These are phyloP conservation scores for Gobio gobio DNA, from an alignment of 2,113 vertebrate genomes.

Conservation along the genomic window DNA sequence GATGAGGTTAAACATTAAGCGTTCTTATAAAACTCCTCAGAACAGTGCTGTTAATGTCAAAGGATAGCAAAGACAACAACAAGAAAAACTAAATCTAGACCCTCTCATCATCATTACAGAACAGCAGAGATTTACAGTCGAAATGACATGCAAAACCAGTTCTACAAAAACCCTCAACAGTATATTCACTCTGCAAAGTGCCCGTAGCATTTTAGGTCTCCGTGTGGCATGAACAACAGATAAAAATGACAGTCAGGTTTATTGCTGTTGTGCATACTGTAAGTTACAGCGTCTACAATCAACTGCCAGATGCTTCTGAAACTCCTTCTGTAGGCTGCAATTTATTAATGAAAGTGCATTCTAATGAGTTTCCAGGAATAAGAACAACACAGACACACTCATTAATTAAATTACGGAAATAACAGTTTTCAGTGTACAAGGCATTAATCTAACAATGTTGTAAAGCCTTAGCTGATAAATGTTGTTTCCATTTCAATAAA, in stretches of 20 bases:
- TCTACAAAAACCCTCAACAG: not conserved
- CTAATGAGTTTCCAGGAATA: not conserved
- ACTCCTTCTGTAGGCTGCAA: not conserved
- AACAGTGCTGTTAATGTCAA: not conserved
- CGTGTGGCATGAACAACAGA: conserved; percentile 15
- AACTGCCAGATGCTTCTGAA: conserved; percentile 23
- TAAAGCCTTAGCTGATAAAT: not conserved
- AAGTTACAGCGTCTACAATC: not conserved
- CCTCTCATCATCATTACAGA: not conserved
- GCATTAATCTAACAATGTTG: not conserved
- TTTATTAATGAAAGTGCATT: not conserved
- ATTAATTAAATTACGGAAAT: not conserved
- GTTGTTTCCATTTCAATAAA: not conserved
- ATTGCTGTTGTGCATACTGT: conserved; percentile 16
- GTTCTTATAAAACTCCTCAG: not conserved
- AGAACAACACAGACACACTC: not conserved
- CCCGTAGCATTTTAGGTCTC: conserved; percentile 1
- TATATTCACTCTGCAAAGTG: not conserved
- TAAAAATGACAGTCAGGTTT: conserved; percentile 26
- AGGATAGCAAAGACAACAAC: not conserved
- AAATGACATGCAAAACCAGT: not conserved
- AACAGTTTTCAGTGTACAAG: not conserved
- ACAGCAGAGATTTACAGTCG: not conserved
- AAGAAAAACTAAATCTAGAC: too few species aligned
- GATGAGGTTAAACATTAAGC: conserved; percentile 1